These are phyloP conservation scores for Avahi laniger DNA, from an alignment of 2,797 vertebrate species.

Conservation along the genomic window DNA sequence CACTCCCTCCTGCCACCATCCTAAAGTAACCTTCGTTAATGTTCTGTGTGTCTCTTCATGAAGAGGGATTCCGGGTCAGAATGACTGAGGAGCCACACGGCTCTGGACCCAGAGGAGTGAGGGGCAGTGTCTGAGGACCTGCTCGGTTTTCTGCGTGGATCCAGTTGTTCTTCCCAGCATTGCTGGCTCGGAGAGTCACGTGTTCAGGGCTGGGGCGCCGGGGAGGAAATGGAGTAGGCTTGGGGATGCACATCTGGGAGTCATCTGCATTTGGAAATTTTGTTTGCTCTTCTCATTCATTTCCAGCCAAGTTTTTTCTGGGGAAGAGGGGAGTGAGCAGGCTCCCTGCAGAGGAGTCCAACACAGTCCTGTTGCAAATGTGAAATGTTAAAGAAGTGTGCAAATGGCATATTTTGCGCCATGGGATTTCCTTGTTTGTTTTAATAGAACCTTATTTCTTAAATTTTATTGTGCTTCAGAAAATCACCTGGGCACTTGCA, in stretches of 20 bases:
- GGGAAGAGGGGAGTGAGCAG: neutral
- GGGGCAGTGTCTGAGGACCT: too few species aligned
- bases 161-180: neutral
- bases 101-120: neutral
- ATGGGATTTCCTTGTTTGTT: neutral
- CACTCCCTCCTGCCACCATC: fast-evolving
- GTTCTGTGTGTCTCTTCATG: neutral
- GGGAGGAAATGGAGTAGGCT: neutral
- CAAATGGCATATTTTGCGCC: fast-evolving
- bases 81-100: neutral
- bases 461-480: neutral
- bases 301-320: neutral
- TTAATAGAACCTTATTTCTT: neutral
- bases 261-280: neutral
- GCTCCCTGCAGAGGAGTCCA: neutral
- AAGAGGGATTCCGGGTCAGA: neutral
- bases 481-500: neutral
- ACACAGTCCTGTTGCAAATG: neutral
- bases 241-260: neutral
- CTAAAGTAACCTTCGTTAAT: too few species aligned
- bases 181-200: neutral
- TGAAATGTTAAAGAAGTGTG: neutral
- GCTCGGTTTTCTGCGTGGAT: fast-evolving
- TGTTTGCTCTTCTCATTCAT: neutral
- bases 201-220: neutral